Conservation (phyloP, 2,888 invertebrate genomes). For the Drosophila dives region DNA sequence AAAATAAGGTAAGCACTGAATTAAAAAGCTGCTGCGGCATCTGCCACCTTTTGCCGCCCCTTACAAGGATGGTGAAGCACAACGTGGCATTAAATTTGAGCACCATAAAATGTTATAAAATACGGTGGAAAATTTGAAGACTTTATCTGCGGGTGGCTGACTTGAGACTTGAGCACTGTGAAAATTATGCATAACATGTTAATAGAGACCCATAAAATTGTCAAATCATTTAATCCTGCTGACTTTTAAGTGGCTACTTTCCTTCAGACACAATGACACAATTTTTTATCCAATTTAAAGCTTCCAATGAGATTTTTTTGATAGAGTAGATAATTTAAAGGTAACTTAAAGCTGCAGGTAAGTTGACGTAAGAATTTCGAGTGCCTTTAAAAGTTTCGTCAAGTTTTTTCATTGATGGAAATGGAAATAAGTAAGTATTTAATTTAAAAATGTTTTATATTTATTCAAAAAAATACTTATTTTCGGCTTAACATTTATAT, state of each 20-base stretch:
- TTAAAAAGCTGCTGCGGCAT: slow-evolving; percentile 3
- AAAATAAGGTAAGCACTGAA: slow-evolving; percentile 33
- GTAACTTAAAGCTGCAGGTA: background rate
- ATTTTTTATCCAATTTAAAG: background rate
- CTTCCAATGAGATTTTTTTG: background rate
- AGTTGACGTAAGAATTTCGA: background rate
- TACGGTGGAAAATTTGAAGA: slow-evolving; percentile 40
- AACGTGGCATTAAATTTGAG: slow-evolving; percentile 56
- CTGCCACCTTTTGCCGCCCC: slow-evolving; percentile 2
- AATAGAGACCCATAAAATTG: slow-evolving; percentile 32
- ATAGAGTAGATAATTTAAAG: background rate
- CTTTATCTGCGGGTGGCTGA: slow-evolving; percentile 11
- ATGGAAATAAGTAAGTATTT: background rate
- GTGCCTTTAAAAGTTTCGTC: background rate
- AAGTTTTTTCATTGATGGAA: background rate
- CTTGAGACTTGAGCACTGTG: background rate
- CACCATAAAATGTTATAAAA: slow-evolving; percentile 58
- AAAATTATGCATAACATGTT: slow-evolving; percentile 13
- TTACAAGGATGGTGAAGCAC: slow-evolving; percentile 39
- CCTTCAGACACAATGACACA: slow-evolving; percentile 2
- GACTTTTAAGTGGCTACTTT: slow-evolving; percentile 17
- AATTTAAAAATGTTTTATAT: background rate
- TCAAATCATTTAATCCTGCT: slow-evolving; percentile 36
- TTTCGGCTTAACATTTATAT: background rate
- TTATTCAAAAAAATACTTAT: background rate